These are phyloP conservation scores for Ochlodes sylvanus DNA, from an alignment of 2,888 invertebrate species.

Conservation along the genomic window DNA sequence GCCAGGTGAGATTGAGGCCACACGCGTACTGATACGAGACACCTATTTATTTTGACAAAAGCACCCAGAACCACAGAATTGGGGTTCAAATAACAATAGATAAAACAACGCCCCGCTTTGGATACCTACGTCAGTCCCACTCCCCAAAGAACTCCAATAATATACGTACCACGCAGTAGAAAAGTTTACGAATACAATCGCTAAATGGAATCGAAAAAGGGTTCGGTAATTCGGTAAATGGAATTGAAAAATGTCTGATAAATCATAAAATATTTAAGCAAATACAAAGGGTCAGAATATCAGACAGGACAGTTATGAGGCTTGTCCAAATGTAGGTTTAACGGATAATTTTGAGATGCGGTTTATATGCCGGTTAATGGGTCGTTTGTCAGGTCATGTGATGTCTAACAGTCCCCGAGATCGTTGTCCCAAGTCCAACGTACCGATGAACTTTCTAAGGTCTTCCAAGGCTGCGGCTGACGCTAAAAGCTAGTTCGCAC, in stretches of 20 bases:
- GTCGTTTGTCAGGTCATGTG: too few relatives aligned
- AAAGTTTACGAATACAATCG: slow-evolving; percentile 3
- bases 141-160: neutral
- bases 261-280: slow-evolving; percentile 1
- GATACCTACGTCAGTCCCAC: neutral
- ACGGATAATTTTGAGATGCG: too few relatives aligned
- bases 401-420: too few relatives aligned
- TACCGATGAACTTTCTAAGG: too few relatives aligned
- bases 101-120: neutral
- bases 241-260: neutral
- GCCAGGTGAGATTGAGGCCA: neutral
- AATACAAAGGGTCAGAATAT: neutral
- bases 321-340: too few relatives aligned
- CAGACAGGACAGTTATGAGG: neutral
- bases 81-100: neutral
- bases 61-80: neutral
- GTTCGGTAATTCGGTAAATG: neutral
- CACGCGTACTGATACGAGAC: too few relatives aligned
- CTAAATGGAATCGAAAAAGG: neutral
- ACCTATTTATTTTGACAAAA: neutral
- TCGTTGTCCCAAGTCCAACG: too few relatives aligned
- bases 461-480: too few relatives aligned
- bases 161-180: neutral
- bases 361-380: too few relatives aligned
- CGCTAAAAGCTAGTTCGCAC: too few relatives aligned